Conservation (phyloP, 1,140 invertebrate species). For the Cylas formicarius region DNA sequence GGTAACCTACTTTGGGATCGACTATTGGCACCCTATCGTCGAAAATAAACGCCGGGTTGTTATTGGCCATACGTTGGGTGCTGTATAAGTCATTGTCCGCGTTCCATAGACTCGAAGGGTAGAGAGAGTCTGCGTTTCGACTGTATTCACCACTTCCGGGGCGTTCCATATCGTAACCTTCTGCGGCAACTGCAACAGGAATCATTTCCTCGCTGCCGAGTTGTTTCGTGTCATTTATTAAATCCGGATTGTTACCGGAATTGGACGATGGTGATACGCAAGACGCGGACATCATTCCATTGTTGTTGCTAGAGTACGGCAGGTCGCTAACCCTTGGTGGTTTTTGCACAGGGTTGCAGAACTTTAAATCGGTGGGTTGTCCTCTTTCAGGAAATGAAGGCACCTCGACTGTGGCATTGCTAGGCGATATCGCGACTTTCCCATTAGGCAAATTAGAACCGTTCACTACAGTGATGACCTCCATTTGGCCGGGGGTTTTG, state of each 20-base stretch:
- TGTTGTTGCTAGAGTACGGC: conserved; percentile 54
- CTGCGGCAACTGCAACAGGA: conserved; percentile 22
- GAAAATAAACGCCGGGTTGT: conserved; percentile 48
- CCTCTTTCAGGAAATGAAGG: conserved; percentile 43
- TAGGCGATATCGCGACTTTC: conserved; percentile 39
- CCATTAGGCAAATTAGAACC: conserved; percentile 45
- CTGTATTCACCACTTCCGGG: conserved; percentile 63
- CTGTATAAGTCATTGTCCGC: conserved; percentile 32
- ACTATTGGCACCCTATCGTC: conserved; percentile 72
- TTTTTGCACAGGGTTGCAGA: conserved; percentile 60
- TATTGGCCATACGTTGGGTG: conserved; percentile 35
- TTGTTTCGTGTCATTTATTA: conserved; percentile 69
- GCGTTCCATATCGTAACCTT: conserved; percentile 35
- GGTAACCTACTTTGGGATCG: conserved; percentile 53
- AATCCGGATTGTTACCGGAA: conserved; percentile 70
- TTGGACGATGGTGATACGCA: conserved; percentile 64
- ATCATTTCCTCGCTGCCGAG: conserved; percentile 48
- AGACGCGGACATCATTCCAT: conserved; percentile 51
- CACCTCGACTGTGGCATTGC: conserved; percentile 45
- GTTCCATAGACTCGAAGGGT: conserved; percentile 64
- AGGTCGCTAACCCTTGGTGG: conserved; percentile 59
- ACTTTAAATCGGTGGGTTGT: conserved; percentile 44
- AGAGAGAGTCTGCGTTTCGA: conserved; percentile 59
- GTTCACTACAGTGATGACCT: conserved; percentile 58
- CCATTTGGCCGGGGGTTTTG: conserved; percentile 65